Conservation (phyloP, 2,888 invertebrate genomes). For the Tanypteryx hageni region DNA sequence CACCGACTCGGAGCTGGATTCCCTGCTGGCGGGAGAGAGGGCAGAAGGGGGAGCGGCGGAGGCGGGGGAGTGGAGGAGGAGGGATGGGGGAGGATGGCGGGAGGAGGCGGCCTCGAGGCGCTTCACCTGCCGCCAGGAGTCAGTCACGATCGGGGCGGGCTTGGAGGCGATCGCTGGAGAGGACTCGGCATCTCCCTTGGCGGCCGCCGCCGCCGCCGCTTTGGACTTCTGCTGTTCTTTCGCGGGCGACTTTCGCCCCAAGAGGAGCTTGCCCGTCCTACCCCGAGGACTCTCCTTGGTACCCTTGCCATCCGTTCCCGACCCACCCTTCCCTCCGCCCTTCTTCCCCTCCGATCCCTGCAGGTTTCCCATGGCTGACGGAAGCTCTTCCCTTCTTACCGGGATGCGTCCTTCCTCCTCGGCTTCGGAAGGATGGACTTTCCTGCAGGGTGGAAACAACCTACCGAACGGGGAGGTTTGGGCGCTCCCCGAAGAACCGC, state of each 20-base stretch:
- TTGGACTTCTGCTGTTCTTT: conserved; percentile 67
- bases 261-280: conserved; percentile 43
- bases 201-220: conserved; percentile 64
- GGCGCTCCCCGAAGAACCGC: conserved; percentile 70
- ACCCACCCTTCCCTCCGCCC: conserved; percentile 65
- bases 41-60: conserved; percentile 69
- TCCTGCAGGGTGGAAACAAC: conserved; percentile 70
- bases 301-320: conserved; percentile 21
- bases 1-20: conserved; percentile 84
- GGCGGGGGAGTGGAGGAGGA: conserved; percentile 27
- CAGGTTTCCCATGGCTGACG: conserved; percentile 73
- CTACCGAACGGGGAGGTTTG: conserved; percentile 71
- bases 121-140: conserved; percentile 74
- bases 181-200: conserved; percentile 65
- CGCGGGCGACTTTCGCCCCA: conserved; percentile 68
- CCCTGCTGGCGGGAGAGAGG: conserved; percentile 75
- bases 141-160: conserved; percentile 72
- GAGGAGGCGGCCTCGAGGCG: conserved; percentile 71
- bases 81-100: conserved; percentile 16
- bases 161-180: conserved; percentile 20
- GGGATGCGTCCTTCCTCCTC: background rate
- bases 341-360: conserved; percentile 73
- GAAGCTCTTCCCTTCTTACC: background rate
- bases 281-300: conserved; percentile 45
- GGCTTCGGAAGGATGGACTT: conserved; percentile 68